phyloP scores from a whole-genome alignment of 1,140 invertebrate genomes.

The Lepidotrigona ventralis region DNA sequence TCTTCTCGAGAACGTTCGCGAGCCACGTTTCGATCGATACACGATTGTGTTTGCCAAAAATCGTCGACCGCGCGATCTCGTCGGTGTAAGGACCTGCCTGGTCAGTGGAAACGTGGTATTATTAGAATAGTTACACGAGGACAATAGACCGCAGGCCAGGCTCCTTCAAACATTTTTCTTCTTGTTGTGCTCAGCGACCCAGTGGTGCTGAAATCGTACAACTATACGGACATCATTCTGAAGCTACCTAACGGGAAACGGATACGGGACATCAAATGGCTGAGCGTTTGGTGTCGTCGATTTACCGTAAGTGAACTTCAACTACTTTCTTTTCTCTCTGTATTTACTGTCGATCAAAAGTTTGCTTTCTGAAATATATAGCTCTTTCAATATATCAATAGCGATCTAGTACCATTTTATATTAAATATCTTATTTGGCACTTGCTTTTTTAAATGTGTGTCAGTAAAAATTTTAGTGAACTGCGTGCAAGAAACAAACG shows the following conservation, averaged over 20 bases:
- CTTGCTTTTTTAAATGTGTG: too few relatives aligned
- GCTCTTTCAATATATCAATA: too few relatives aligned
- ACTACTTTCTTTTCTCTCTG: background rate
- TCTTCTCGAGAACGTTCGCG: background rate
- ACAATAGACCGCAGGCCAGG: background rate
- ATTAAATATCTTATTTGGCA: too few relatives aligned
- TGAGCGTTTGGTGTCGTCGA: constrained; percentile 93
- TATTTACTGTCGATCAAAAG: background rate
- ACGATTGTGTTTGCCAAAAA: background rate
- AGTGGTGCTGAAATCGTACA: constrained; percentile 86
- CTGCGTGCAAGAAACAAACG: too few relatives aligned
- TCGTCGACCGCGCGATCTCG: background rate
- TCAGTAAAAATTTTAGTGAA: too few relatives aligned
- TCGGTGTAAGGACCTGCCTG: background rate
- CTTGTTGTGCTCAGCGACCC: constrained; percentile 83
- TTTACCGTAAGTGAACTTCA: constrained; percentile 87
- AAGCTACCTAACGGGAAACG: constrained; percentile 90
- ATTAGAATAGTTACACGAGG: constrained; percentile 6
- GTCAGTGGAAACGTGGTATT: background rate
- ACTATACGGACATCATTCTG: constrained; percentile 90
- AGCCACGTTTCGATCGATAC: constrained; percentile 1
- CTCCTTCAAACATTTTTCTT: background rate
- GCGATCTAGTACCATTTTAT: too few relatives aligned
- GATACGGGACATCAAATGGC: constrained; percentile 92
- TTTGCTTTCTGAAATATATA: too few relatives aligned